Evolutionary conservation across 2,113 vertebrate species (phyloP), one percentile per base, ranked within the genome.

Genomic region (Lophura nycthemera): DNA sequence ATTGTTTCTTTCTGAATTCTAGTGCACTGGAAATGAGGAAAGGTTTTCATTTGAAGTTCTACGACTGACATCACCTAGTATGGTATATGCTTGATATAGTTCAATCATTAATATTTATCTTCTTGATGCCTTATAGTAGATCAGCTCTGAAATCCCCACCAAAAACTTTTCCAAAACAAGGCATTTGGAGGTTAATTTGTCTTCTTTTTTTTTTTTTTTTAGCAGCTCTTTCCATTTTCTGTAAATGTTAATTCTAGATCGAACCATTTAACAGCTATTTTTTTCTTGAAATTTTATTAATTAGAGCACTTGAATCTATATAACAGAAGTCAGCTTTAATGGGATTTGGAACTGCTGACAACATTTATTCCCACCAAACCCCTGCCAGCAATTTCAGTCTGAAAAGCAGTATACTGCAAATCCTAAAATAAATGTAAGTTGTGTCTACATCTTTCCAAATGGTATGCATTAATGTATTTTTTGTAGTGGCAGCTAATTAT

Each of bases 341-440:
- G 72, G 86, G 54, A 95, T 86, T 93, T 42, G 18, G 88, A 96
- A 93, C 34, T 79, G 69, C 65, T 17, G 32, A 93, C 88, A 94
- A 95, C 83, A 93, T 96, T 94, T 90, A 88, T 96, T 94, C 87
- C 48, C 79, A 69, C 89, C 61, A 89, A 96, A 91, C 32, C 47
- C 64, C 83, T 95, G 95, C 89, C 92, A 93, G 83, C 82, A 96
- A 94, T 92, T 95, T 93, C 80, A 94, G 69, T 57, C 72, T 86
- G 59, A 86, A 92, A 93, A 92, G 47, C 70, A 71, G 32, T 86
- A 77, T 83, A 76, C 66, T 87, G 54, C 76, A 89, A 88, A 94
- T 85, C 79, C 71, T 92, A 94, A 96, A 96, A 96, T 88, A 96
- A 95, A 95, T 79, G 18, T 69, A 93, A 88, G 78, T 86, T 95